Evolutionary conservation across 2,888 invertebrate species (phyloP).

Genomic region (Drosophila monieri): DNA sequence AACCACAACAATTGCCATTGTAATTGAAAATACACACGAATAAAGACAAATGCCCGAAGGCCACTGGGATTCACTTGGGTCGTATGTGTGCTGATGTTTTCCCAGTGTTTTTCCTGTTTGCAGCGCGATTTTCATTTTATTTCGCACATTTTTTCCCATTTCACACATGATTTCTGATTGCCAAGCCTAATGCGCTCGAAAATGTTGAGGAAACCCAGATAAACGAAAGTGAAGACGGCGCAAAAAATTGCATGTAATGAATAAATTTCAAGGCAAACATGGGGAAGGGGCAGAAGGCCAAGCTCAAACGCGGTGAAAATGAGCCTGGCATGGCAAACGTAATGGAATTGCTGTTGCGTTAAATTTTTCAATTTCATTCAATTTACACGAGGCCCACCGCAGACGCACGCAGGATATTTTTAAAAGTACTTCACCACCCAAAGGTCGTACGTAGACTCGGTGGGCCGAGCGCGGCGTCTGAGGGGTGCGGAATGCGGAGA

Average conservation of each 20-base stretch:
- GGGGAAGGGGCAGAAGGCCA: slow-evolving; percentile 12
- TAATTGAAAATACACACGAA: slow-evolving; percentile 63
- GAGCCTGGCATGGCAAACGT: slow-evolving; percentile 73
- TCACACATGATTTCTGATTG: slow-evolving; percentile 82
- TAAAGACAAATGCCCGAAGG: slow-evolving; percentile 60
- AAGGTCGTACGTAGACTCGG: slow-evolving; percentile 23
- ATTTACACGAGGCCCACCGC: slow-evolving; percentile 72
- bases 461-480: neutral
- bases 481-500: too few relatives aligned
- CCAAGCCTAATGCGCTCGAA: slow-evolving; percentile 71
- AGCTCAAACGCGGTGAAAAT: slow-evolving; percentile 71
- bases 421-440: slow-evolving; percentile 46
- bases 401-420: slow-evolving; percentile 56
- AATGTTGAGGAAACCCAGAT: slow-evolving; percentile 63
- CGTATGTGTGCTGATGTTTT: slow-evolving; percentile 51
- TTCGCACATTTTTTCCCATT: slow-evolving; percentile 67
- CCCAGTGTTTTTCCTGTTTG: slow-evolving; percentile 45
- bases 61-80: slow-evolving; percentile 37
- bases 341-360: slow-evolving; percentile 78
- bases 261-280: slow-evolving; percentile 70
- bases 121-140: slow-evolving; percentile 74
- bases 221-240: slow-evolving; percentile 72
- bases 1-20: slow-evolving; percentile 72
- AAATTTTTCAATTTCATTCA: slow-evolving; percentile 82
- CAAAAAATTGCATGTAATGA: slow-evolving; percentile 81